Conservation (phyloP, 1,140 invertebrate species). For the Caenorhabditis brenneri region DNA sequence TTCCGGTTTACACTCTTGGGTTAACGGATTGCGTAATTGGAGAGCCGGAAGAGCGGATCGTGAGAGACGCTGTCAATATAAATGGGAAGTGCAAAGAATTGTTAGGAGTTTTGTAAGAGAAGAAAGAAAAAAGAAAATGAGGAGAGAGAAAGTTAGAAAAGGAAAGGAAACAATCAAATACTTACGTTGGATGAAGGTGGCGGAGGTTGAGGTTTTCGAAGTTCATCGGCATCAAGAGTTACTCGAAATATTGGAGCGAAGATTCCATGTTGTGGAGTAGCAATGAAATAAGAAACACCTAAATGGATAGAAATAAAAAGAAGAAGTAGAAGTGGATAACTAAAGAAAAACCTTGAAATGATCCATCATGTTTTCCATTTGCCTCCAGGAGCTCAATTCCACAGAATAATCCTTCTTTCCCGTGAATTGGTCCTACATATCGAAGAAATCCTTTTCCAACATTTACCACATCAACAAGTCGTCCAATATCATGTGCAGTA, state of each 20-base stretch:
- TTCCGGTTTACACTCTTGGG: slow-evolving; percentile 11
- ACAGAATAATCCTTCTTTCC: slow-evolving; percentile 64
- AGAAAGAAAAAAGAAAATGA: no score
- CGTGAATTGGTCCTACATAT: slow-evolving; percentile 62
- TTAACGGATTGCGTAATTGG: slow-evolving; percentile 16
- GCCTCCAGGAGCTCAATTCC: slow-evolving; percentile 63
- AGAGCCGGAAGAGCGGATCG: slow-evolving; percentile 51
- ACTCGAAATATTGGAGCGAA: slow-evolving; percentile 66
- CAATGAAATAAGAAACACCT: slow-evolving; percentile 63
- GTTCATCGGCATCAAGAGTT: slow-evolving; percentile 49
- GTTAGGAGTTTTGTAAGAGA: background rate
- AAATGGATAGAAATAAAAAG: slow-evolving; percentile 31
- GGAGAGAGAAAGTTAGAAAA: background rate
- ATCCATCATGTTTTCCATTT: slow-evolving; percentile 64
- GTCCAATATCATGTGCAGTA: slow-evolving; percentile 45
- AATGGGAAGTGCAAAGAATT: background rate
- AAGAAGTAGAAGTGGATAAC: background rate
- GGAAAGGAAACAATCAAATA: background rate
- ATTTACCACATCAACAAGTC: slow-evolving; percentile 42
- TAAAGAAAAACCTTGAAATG: slow-evolving; percentile 58
- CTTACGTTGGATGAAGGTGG: slow-evolving; percentile 34
- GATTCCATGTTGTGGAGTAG: slow-evolving; percentile 58
- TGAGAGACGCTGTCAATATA: slow-evolving; percentile 46
- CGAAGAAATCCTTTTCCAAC: slow-evolving; percentile 54
- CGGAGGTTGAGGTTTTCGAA: slow-evolving; percentile 1